These are phyloP conservation scores for Mirza zaza DNA, from an alignment of 2,113 vertebrate species.

Conservation along the genomic window DNA sequence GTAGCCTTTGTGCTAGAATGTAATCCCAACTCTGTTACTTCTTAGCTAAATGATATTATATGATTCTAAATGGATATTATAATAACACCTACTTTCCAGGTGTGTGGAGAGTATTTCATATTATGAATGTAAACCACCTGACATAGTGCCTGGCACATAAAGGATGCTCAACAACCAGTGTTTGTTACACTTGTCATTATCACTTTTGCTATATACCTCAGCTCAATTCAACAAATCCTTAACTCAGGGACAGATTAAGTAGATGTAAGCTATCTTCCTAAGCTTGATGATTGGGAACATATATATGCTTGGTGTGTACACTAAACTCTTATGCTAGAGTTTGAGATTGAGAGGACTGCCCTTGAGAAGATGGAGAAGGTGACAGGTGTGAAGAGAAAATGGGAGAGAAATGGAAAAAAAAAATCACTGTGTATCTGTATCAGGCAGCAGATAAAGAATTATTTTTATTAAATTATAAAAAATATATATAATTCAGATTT, in stretches of 20 bases:
- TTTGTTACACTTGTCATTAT: background rate
- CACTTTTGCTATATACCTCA: background rate
- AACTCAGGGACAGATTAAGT: background rate
- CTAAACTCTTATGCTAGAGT: background rate
- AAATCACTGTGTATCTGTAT: background rate
- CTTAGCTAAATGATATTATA: background rate
- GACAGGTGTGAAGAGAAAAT: background rate
- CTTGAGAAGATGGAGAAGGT: background rate
- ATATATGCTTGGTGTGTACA: background rate
- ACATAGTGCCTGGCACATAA: background rate
- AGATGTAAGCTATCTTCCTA: background rate
- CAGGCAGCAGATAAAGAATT: background rate
- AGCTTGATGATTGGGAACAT: background rate
- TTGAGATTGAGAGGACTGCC: background rate
- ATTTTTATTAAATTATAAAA: background rate
- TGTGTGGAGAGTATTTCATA: background rate
- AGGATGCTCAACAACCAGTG: background rate
- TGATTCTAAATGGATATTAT: background rate
- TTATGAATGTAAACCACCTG: background rate
- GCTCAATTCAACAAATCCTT: background rate
- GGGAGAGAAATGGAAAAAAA: background rate
- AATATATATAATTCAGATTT: background rate
- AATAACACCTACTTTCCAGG: background rate
- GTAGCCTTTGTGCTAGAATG: background rate
- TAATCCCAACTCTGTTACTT: background rate